Conservation (phyloP, 64 coral and sea anemone species). For the Actinia equina region DNA sequence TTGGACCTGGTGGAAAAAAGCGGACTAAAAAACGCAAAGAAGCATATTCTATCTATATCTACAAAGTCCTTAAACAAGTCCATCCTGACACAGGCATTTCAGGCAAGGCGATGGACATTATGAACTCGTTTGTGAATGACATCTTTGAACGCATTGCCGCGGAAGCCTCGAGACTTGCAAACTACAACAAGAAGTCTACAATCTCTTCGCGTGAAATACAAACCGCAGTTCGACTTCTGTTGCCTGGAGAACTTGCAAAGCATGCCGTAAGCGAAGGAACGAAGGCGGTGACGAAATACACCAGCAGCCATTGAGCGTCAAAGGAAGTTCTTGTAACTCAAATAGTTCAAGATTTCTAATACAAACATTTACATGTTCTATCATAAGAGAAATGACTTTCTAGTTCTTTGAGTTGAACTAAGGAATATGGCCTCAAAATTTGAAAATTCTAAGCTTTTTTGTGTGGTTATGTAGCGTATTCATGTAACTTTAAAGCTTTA, state of each 20-base stretch:
- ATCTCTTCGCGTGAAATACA: slow-evolving; percentile 7
- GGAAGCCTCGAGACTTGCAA: slow-evolving; percentile 26
- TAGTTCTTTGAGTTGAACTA: too few species aligned
- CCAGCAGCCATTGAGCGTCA: neutral
- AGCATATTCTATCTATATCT: slow-evolving; percentile 8
- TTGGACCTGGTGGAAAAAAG: neutral
- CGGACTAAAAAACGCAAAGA: slow-evolving; percentile 25
- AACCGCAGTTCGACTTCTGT: slow-evolving; percentile 4
- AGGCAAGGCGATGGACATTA: slow-evolving; percentile 13
- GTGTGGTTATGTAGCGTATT: neutral
- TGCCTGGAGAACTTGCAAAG: slow-evolving; percentile 14
- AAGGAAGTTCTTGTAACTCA: neutral
- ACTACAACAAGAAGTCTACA: slow-evolving; percentile 19
- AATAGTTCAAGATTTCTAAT: neutral
- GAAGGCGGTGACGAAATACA: slow-evolving; percentile 1
- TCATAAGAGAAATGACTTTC: too few species aligned
- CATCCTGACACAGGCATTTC: slow-evolving; percentile 51
- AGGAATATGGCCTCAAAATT: too few species aligned
- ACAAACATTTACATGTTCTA: neutral
- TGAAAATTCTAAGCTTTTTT: too few species aligned
- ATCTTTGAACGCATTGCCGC: slow-evolving; percentile 20
- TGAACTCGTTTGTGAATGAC: slow-evolving; percentile 18
- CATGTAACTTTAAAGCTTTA: neutral
- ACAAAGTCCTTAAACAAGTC: slow-evolving; percentile 25
- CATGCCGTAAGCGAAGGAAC: slow-evolving; percentile 14